Base-by-base conservation (phyloP, 1,140 invertebrate species). In the Chlorops oryzae region DNA sequence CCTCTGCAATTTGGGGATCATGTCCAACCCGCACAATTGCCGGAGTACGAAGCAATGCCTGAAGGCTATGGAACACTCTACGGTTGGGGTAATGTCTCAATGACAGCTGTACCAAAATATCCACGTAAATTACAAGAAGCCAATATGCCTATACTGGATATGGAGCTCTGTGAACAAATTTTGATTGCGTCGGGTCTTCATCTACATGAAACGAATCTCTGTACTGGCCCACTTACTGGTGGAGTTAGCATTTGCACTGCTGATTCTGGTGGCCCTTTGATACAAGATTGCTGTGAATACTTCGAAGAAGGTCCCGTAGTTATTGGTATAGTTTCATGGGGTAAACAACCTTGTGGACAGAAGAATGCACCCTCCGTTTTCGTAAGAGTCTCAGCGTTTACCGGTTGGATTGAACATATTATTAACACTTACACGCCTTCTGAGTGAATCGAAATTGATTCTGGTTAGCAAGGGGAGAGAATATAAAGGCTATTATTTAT, bases 281-380 rank as follows among this genome's bases (percentile, higher is more conserved):
- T 67, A 32, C 58, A 70, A 41, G 18, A 62, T 48, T 52, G 56
- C 51, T 54, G 48, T 40, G 37, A 62, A 40, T 38, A 54, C 22
- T 43, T 35, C 18, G 55, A 60, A 6, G 54, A 61, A 28, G 59
- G 48, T 47, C 58, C 58, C 49, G 65, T 59, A 23, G 51, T 71
- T 47, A 68, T 71, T 46, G 68, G 68, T 46, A 69, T 71, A 18
- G 68, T 71, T n/a, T 71, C 68, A 6, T 71, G 68, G 68, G 68
- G 68, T 24, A 59, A 63, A 47, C 61, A 67, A 58, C 68, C 68
- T 13, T 71, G 68, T 40, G 83, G 84, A 3, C 72, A 73, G 22
- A 72, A 70, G 57, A 80, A 80, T 34, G 78, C 81, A 0, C 87
- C 87, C 1, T 83, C 85, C 1, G 83, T 89, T 0, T 89, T 86